A percentile compares a stretch with the other conserved stretches of the same genome.
Evolutionary conservation across 2,888 invertebrate species (phyloP).

Genomic region (Agrypnus murinus): DNA sequence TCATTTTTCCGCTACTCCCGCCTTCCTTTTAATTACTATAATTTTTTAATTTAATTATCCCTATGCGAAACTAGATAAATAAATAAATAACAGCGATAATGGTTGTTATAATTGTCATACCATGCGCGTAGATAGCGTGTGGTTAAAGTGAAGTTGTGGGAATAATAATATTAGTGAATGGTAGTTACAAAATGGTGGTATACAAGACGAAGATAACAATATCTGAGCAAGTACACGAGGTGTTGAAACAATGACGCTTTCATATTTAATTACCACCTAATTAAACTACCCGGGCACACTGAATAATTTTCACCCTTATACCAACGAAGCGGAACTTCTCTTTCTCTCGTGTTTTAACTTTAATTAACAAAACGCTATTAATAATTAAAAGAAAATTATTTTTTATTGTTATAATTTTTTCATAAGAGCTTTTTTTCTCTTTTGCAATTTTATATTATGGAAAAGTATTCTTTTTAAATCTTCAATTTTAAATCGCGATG

Average conservation of each 20-base stretch:
- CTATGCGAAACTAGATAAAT: background rate
- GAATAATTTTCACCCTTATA: conserved; percentile 61
- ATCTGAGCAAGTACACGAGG: conserved; percentile 52
- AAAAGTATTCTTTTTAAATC: no score
- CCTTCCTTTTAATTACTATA: no score
- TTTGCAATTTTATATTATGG: no score
- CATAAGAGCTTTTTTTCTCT: background rate
- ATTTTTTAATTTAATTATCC: background rate
- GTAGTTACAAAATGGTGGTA: conserved; percentile 34
- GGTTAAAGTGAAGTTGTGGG: no score
- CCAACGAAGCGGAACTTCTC: conserved; percentile 55
- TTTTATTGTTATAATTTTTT: background rate
- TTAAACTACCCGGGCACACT: conserved; percentile 65
- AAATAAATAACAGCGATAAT: background rate
- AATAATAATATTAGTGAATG: conserved; percentile 9
- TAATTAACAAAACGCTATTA: conserved; percentile 60
- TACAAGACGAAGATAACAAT: conserved; percentile 31
- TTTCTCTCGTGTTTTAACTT: conserved; percentile 56
- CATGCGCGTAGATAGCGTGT: no score
- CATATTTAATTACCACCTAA: conserved; percentile 68
- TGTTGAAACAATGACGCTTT: conserved; percentile 65
- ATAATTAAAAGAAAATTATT: conserved; percentile 55
- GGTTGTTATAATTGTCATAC: no score
- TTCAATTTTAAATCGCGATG: no score
- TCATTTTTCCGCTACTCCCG: no score